Evolutionary conservation across 1,140 invertebrate genomes (phyloP), one percentile per base, ranked within the genome.

Genomic region (Cyphomyrmex costatus): DNA sequence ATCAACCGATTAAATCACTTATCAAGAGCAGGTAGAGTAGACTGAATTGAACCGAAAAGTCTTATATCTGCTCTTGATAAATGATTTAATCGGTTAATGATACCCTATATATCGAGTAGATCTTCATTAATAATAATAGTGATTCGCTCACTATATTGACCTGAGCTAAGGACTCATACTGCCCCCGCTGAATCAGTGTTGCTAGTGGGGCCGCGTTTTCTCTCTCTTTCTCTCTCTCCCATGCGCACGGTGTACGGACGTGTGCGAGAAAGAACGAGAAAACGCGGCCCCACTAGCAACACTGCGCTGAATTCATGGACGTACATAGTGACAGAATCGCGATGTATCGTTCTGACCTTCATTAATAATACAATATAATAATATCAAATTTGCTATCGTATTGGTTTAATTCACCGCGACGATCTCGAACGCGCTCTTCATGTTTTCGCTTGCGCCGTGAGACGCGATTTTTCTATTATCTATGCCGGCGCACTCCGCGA

Each of bases 351-450:
- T 24, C n/a, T 36, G 79, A 71, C 84, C 89, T 90, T 90, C 88
- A 82, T 90, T 88, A 86, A 88, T 91, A 92, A n/a, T n/a, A n/a
- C n/a, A n/a, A n/a, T n/a, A n/a, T n/a, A n/a, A 90, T 78, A 86
- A 86, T 88, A 90, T 87, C 88, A 73, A 88, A 86, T 87, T 74
- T 53, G 63, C 51, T 24, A 84, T 87, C 83, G 90, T 89, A 84
- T 85, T 58, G 30, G 19, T 16, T 19, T 21, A 10, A 12, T 2
- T 7, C n/a, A 21, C 24, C 36, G 58, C 74, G 76, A 42, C 46
- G 60, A 78, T 78, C 51, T 80, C 61, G 77, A 56, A 65, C 42
- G 24, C 8, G 33, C 58, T 63, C 74, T 12, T 33, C 61, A 49
- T 49, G 30, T 58, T 42, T 65, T 46, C 33, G 51, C 24, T 82